phyloP scores from a whole-genome alignment of 2,113 vertebrate genomes.

The Taurulus bubalis region DNA sequence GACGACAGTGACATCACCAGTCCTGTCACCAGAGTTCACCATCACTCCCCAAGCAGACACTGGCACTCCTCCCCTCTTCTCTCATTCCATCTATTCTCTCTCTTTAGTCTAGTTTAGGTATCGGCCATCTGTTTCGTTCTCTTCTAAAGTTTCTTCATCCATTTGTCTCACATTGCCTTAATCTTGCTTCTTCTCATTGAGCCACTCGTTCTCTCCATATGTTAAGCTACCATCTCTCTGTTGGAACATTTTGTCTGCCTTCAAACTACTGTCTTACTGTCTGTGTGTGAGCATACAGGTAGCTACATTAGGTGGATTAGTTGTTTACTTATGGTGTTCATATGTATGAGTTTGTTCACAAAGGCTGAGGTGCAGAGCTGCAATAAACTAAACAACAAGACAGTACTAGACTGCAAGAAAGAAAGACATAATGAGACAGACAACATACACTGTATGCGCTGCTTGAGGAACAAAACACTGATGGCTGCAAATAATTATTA shows the following conservation, averaged over 20 bases:
- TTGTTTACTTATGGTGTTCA: neutral
- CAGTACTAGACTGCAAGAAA: conserved; percentile 17
- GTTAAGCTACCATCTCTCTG: neutral
- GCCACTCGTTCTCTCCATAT: neutral
- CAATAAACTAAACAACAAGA: neutral
- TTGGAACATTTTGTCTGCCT: conserved; percentile 6
- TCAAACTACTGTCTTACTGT: neutral
- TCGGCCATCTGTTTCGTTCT: conserved; percentile 45
- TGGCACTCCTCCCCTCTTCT: conserved; percentile 43
- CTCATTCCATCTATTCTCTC: conserved; percentile 50
- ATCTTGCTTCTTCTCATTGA: neutral
- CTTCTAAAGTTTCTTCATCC: conserved; percentile 34
- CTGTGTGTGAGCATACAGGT: neutral
- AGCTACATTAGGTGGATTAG: neutral
- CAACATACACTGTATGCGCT: neutral
- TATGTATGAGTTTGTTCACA: neutral
- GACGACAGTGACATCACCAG: conserved; percentile 74
- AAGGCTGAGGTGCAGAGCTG: neutral
- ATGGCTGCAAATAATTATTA: conserved; percentile 4
- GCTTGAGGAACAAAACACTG: conserved; percentile 21
- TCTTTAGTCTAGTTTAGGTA: conserved; percentile 31
- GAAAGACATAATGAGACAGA: conserved; percentile 36
- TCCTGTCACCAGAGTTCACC: conserved; percentile 74
- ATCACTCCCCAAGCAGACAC: conserved; percentile 59
- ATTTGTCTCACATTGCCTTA: conserved; percentile 5